Evolutionary conservation across 2,113 vertebrate genomes (phyloP).

Genomic region (Sprattus sprattus): DNA sequence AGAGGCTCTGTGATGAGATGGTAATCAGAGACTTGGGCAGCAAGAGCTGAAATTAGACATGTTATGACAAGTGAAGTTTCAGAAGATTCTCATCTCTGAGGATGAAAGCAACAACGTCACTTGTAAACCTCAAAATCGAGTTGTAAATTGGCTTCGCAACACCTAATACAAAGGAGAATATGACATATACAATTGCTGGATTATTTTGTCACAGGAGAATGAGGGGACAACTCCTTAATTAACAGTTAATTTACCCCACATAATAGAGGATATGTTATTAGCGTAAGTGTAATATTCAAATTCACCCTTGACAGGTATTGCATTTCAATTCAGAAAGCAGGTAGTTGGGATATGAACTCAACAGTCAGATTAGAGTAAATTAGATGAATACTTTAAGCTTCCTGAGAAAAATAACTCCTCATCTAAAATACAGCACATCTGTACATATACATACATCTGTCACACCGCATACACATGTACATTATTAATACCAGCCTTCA

Average conservation of each 20-base stretch:
- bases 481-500: slow-evolving; percentile 31
- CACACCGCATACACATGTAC: background rate
- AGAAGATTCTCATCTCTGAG: background rate
- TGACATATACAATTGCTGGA: background rate
- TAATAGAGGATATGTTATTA: background rate
- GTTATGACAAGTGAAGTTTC: background rate
- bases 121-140: background rate
- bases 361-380: slow-evolving; percentile 1
- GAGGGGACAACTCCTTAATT: background rate
- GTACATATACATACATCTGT: too few relatives aligned
- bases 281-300: background rate
- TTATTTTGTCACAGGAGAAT: background rate
- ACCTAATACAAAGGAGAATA: background rate
- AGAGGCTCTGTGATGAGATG: background rate
- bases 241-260: background rate
- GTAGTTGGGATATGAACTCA: background rate
- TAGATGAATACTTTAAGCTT: slow-evolving; percentile 29
- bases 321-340: background rate
- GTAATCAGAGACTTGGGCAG: background rate
- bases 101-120: background rate
- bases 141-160: background rate
- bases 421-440: slow-evolving; percentile 30
- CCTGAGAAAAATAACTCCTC: slow-evolving; percentile 10
- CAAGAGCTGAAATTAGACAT: background rate
- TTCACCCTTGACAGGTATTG: background rate